These are phyloP conservation scores for Semnornis frantzii DNA, from an alignment of 2,113 vertebrate genomes.

Conservation along the genomic window DNA sequence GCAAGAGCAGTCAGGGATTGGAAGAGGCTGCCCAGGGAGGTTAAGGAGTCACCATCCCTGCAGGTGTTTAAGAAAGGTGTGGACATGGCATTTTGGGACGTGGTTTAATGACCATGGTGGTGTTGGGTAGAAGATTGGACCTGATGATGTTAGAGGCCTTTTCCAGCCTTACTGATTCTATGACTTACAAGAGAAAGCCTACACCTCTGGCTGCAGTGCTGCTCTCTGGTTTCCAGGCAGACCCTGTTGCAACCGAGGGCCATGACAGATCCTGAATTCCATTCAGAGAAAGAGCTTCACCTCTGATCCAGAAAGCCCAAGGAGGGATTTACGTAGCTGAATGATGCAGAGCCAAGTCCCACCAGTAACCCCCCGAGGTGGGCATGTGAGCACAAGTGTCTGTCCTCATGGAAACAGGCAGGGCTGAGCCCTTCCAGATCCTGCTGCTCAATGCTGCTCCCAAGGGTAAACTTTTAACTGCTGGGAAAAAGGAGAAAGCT, in stretches of 20 bases:
- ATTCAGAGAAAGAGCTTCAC: background rate
- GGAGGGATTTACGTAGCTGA: background rate
- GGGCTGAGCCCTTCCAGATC: background rate
- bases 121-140: too few relatives aligned
- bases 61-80: too few relatives aligned
- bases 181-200: background rate
- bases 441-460: background rate
- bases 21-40: too few relatives aligned
- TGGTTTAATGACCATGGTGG: too few relatives aligned
- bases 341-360: background rate
- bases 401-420: conserved; percentile 8
- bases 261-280: background rate
- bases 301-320: conserved; percentile 18
- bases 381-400: conserved; percentile 55
- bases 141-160: too few relatives aligned
- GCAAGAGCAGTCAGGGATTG: too few relatives aligned
- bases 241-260: background rate
- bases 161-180: too few relatives aligned
- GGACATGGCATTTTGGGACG: too few relatives aligned
- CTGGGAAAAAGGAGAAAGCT: conserved; percentile 55
- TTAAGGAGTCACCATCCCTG: too few relatives aligned
- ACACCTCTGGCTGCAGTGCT: background rate
- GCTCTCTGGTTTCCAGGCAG: background rate
- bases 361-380: conserved; percentile 8
- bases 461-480: conserved; percentile 30